phyloP scores from a whole-genome alignment of 30 jellyfish, hydroid and myxozoan genomes.

The Aurelia aurita complex sp. Pacific region DNA sequence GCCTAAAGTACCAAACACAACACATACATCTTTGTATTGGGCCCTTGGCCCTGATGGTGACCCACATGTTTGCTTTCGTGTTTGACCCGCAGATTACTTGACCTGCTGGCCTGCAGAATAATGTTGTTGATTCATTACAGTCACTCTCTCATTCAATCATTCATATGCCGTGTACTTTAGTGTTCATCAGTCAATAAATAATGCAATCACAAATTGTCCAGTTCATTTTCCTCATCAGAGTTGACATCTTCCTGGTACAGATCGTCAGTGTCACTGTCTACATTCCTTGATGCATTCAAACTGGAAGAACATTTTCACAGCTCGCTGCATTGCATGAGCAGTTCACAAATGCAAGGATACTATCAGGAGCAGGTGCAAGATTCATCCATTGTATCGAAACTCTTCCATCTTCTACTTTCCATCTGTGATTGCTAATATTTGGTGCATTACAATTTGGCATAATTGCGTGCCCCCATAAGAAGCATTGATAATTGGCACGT shows the following conservation, averaged over 20 bases:
- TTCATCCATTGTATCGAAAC: conserved; percentile 41
- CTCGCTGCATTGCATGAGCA: conserved; percentile 32
- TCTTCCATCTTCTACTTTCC: conserved; percentile 55
- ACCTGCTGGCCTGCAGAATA: too few relatives aligned
- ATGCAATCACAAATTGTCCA: conserved; percentile 1
- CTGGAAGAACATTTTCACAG: conserved; percentile 1
- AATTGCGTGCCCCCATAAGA: conserved; percentile 35
- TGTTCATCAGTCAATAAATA: too few relatives aligned
- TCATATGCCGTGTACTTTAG: too few relatives aligned
- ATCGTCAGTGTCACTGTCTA: not conserved
- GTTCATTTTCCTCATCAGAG: conserved; percentile 3
- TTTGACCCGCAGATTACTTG: too few relatives aligned
- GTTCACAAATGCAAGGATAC: conserved; percentile 7
- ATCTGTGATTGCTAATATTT: conserved; percentile 34
- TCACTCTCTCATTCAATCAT: too few relatives aligned
- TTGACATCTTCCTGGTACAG: not conserved
- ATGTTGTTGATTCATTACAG: too few relatives aligned
- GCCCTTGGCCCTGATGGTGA: too few relatives aligned
- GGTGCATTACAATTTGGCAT: conserved; percentile 18
- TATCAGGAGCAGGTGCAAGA: conserved; percentile 56
- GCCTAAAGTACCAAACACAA: too few relatives aligned
- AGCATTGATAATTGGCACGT: conserved; percentile 41
- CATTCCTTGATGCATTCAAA: conserved; percentile 9
- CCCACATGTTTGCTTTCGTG: too few relatives aligned
- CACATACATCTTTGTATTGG: too few relatives aligned